Conservation (phyloP, 2,797 vertebrate genomes). For the Tenualosa thibaudeaui region DNA sequence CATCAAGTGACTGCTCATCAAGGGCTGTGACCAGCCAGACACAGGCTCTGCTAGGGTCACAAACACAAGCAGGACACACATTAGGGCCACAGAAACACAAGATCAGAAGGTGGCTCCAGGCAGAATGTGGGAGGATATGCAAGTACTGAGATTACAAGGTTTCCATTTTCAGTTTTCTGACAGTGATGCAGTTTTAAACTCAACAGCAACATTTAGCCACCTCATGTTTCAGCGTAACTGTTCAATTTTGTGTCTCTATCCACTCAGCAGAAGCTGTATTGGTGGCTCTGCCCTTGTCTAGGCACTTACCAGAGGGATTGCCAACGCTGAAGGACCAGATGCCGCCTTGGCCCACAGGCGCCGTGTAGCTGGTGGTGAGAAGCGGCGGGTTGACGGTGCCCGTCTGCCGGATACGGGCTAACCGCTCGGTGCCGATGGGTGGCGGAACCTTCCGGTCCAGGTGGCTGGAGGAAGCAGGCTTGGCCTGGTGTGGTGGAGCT, state of each 20-base stretch:
- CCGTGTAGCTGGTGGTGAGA: constrained; percentile 91
- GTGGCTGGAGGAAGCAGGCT: constrained; percentile 78
- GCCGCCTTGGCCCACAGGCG: constrained; percentile 94
- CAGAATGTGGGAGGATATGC: too few species aligned
- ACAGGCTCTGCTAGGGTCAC: constrained; percentile 80
- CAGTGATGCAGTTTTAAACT: too few species aligned
- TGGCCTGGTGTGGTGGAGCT: constrained; percentile 86
- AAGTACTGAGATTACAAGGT: too few species aligned
- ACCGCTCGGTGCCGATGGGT: constrained; percentile 94
- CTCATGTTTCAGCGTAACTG: too few species aligned
- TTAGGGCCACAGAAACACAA: neutral
- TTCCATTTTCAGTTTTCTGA: too few species aligned
- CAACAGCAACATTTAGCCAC: too few species aligned
- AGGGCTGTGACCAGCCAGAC: constrained; percentile 97
- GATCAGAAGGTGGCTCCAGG: neutral
- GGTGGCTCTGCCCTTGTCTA: neutral
- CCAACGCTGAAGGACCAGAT: constrained; percentile 99
- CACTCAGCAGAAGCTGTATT: neutral
- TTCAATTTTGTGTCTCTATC: neutral
- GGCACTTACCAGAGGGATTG: constrained; percentile 84
- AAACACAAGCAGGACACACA: neutral
- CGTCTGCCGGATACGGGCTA: constrained; percentile 94
- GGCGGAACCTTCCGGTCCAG: constrained; percentile 96
- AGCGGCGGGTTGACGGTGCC: constrained; percentile 89
- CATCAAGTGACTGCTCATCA: constrained; percentile 92